phyloP scores from a whole-genome alignment of 2,113 vertebrate species.

The Greenwoodochromis staneri region DNA sequence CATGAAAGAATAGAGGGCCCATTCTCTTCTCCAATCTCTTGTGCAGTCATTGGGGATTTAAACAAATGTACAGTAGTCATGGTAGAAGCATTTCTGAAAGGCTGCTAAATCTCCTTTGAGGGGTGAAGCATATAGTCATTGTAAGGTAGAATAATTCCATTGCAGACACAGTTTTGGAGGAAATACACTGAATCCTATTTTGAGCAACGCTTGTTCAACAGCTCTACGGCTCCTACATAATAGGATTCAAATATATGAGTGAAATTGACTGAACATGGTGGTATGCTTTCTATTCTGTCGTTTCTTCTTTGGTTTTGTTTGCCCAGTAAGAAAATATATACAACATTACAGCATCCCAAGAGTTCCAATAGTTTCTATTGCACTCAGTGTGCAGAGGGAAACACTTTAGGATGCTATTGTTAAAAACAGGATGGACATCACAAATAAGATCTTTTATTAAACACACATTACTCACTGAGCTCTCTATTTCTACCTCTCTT shows the following conservation, averaged over 20 bases:
- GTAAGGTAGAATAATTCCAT: not conserved
- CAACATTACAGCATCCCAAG: not conserved
- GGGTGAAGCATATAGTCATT: not conserved
- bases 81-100: not conserved
- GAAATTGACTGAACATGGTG: not conserved
- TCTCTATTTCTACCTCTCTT: not conserved
- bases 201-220: not conserved
- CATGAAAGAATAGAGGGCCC: not conserved
- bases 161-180: not conserved
- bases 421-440: not conserved
- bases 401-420: not conserved
- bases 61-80: not conserved
- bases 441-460: not conserved
- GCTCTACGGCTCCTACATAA: not conserved
- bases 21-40: not conserved
- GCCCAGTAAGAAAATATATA: not conserved
- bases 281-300: not conserved
- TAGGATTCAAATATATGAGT: not conserved
- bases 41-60: not conserved
- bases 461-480: not conserved
- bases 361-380: not conserved
- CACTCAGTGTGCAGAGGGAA: not conserved
- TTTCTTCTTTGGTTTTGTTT: not conserved
- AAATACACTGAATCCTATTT: conserved; percentile 12
- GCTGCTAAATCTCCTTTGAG: conserved; percentile 15